Conservation (phyloP, 2,113 vertebrate genomes). For the Rhinopomastus cyanomelas region DNA sequence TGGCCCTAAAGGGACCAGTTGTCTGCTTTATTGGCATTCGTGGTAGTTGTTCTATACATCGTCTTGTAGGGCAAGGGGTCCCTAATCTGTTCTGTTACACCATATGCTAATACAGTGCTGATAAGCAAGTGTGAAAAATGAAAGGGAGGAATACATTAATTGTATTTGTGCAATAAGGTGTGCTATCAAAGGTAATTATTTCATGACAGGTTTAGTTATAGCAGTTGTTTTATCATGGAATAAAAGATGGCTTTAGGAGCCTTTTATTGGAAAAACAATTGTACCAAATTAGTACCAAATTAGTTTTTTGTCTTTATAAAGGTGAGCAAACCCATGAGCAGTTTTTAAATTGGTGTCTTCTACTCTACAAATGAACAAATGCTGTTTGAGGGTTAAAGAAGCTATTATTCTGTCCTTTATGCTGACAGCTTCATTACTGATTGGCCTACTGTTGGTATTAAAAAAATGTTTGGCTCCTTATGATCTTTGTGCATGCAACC, state of each 20-base stretch:
- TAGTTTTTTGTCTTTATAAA: slow-evolving; percentile 84
- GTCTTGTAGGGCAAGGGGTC: background rate
- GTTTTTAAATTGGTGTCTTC: slow-evolving; percentile 80
- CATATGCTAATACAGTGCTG: slow-evolving; percentile 69
- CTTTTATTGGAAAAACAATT: slow-evolving; percentile 82
- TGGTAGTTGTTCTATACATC: slow-evolving; percentile 11
- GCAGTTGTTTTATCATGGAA: slow-evolving; percentile 80
- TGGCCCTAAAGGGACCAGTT: slow-evolving; percentile 39
- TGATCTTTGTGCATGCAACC: slow-evolving; percentile 78
- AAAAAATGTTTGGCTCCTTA: slow-evolving; percentile 82
- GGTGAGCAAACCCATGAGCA: slow-evolving; percentile 83
- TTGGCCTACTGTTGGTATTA: slow-evolving; percentile 81
- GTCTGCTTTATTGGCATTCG: background rate
- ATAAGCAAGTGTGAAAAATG: slow-evolving; percentile 73
- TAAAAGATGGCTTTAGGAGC: slow-evolving; percentile 77
- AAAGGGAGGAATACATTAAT: slow-evolving; percentile 75
- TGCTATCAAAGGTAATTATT: slow-evolving; percentile 77
- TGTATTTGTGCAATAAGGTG: slow-evolving; percentile 75
- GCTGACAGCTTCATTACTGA: slow-evolving; percentile 81
- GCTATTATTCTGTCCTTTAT: slow-evolving; percentile 84
- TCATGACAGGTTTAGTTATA: slow-evolving; percentile 76
- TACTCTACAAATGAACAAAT: slow-evolving; percentile 78
- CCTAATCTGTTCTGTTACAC: slow-evolving; percentile 53
- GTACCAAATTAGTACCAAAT: slow-evolving; percentile 83
- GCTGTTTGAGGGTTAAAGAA: slow-evolving; percentile 83